Percentiles rank a stretch among this genome's conserved stretches.
These are phyloP conservation scores for Nemotelus pantherinus DNA, from an alignment of 2,888 invertebrate genomes.

Conservation along the genomic window DNA sequence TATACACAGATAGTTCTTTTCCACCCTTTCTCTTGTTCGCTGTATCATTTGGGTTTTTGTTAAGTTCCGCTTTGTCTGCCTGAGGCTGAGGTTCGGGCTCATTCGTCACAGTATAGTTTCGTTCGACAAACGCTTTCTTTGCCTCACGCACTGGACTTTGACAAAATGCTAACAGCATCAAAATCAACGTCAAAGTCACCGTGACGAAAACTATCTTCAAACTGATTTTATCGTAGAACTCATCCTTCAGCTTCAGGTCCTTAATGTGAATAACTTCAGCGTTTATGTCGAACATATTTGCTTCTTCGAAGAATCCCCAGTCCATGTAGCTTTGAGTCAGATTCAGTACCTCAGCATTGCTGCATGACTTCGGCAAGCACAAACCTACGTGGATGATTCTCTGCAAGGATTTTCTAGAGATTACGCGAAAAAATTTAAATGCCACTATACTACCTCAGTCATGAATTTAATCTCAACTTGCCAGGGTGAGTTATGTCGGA, in stretches of 20 bases:
- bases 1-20: constrained; percentile 43
- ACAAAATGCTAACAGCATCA: constrained; percentile 54
- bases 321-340: constrained; percentile 61
- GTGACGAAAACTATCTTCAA: constrained; percentile 58
- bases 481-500: constrained; percentile 64
- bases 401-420: constrained; percentile 54
- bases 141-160: constrained; percentile 27
- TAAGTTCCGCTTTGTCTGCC: not conserved
- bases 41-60: not conserved
- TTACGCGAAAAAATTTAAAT: not conserved
- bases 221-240: constrained; percentile 60
- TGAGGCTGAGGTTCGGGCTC: not conserved
- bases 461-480: constrained; percentile 64
- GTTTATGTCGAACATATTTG: constrained; percentile 60
- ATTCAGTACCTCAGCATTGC: constrained; percentile 60
- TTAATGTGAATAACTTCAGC: constrained; percentile 63
- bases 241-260: constrained; percentile 59
- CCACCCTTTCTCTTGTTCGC: not conserved
- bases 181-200: constrained; percentile 55
- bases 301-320: constrained; percentile 58
- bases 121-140: constrained; percentile 14
- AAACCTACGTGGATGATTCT: constrained; percentile 67
- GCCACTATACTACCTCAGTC: constrained; percentile 56
- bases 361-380: constrained; percentile 67
- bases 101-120: not conserved